Conservation (phyloP, 2,888 invertebrate genomes). For the Eutolmus rufibarbis region DNA sequence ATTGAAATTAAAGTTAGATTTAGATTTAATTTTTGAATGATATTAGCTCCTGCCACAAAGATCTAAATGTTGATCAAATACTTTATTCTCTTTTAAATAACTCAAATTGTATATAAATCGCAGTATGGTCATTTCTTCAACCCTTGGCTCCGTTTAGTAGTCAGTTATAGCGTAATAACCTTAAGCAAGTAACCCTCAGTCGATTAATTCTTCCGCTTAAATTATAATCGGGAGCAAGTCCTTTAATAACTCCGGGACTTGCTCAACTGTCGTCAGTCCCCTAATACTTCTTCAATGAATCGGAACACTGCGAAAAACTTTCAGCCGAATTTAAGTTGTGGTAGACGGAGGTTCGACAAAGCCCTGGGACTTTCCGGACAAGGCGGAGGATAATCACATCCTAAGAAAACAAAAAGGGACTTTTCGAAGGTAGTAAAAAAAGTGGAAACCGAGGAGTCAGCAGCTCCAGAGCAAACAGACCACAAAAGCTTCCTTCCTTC, state of each 20-base stretch:
- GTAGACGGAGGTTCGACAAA: not conserved
- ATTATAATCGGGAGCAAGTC: not conserved
- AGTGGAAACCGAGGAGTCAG: slow-evolving; percentile 1
- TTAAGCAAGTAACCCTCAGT: not conserved
- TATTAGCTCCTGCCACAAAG: too few species aligned
- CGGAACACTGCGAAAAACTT: not conserved
- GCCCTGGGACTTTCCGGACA: not conserved
- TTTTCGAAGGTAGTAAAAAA: not conserved
- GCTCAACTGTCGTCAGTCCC: not conserved
- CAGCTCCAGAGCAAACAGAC: not conserved
- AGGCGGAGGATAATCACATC: not conserved
- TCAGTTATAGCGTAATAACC: not conserved
- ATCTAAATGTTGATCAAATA: too few species aligned
- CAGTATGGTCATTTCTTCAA: not conserved
- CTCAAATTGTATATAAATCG: not conserved
- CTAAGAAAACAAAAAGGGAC: not conserved
- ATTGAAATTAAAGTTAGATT: too few species aligned
- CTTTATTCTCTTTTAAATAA: not conserved
- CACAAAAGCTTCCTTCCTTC: slow-evolving; percentile 7
- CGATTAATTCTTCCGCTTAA: not conserved
- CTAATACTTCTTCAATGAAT: not conserved
- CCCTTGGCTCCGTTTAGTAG: not conserved
- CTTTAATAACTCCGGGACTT: not conserved
- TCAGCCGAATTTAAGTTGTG: not conserved
- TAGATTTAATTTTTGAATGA: too few species aligned